Conservation (phyloP, 2,797 vertebrate species). For the Gobionotothen gibberifrons region DNA sequence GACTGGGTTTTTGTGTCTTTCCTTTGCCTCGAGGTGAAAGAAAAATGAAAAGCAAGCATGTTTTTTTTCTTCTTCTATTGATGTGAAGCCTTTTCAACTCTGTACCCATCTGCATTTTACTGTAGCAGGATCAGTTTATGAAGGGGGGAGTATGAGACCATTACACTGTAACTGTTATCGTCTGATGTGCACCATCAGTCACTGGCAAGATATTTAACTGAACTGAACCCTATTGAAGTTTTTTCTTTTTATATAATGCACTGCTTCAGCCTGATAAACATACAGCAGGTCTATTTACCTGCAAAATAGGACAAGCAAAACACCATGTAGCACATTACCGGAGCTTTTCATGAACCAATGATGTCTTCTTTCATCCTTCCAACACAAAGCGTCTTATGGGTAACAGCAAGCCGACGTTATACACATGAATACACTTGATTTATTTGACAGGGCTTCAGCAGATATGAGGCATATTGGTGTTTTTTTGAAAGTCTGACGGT, state of each 20-base stretch:
- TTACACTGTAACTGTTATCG: constrained; percentile 73
- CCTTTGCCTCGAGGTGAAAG: constrained; percentile 21
- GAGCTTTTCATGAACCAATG: constrained; percentile 30
- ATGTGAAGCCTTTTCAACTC: constrained; percentile 51
- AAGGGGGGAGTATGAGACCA: constrained; percentile 62
- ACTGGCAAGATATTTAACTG: constrained; percentile 44
- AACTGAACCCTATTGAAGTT: constrained; percentile 32
- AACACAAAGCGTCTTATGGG: constrained; percentile 22
- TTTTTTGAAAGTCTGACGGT: constrained; percentile 13
- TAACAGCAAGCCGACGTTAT: constrained; percentile 13
- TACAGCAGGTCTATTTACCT: constrained; percentile 29
- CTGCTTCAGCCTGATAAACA: constrained; percentile 55
- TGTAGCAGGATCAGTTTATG: constrained; percentile 39
- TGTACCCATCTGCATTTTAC: constrained; percentile 45
- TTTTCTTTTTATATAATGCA: constrained; percentile 34
- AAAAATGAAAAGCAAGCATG: constrained; percentile 42
- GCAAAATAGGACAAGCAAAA: constrained; percentile 25
- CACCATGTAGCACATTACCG: constrained; percentile 34
- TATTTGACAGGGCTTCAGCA: constrained; percentile 19
- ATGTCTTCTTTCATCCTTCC: constrained; percentile 29
- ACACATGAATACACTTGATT: constrained; percentile 51
- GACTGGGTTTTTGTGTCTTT: constrained; percentile 32
- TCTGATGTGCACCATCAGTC: constrained; percentile 54
- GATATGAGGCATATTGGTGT: constrained; percentile 26
- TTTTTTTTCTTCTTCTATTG: constrained; percentile 11